Base-by-base conservation (phyloP, 2,113 vertebrate species). In the Arizona elegans region DNA sequence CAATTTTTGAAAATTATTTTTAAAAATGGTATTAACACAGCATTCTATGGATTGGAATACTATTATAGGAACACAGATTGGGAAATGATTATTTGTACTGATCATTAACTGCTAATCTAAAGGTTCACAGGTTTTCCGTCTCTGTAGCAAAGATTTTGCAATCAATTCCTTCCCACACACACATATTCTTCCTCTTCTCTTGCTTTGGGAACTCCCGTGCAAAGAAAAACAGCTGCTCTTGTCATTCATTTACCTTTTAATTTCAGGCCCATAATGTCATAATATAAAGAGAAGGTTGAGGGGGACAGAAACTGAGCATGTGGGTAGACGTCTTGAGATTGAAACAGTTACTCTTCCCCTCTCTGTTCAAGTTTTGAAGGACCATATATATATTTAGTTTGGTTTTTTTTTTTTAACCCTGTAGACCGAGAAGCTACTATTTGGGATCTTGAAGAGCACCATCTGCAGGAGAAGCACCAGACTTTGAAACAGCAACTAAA, bases 401-500 rank as follows among this genome's bases (percentile, higher is more conserved):
- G 52, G 1, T 12, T 10, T 53, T 53, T 10, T 24, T 43, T 90
- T 21, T 43, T 94, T 21, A 81, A 81, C 8, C 17, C 75, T 43
- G 33, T 43, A 99, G 99, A 99, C 33, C 97, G 98, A 0, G 99
- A 99, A 95, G 98, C 97, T 0, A 97, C 97, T 0, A 96, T 99
- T 65, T 99, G 99, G 99, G 99, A 99, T 10, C 97, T 99, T 50
- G 99, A 99, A 93, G 99, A 99, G 97, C 98, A 96, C 91, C 98
- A 98, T 89, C 97, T 99, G 11, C 98, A 99, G 33, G 99, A 99
- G 97, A 97, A 96, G 43, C 98, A 99, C 93, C 99, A 99, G 97
- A 97, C 99, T 0, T 24, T 98, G 90, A 99, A 99, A 96, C 99
- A 99, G 97, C 99, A 99, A 96, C 97, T 99, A n/a, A 99, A 99